A percentile compares a stretch with the other conserved stretches of the same genome.
Evolutionary conservation across 1,140 invertebrate species (phyloP).

Genomic region (Aporrectodea caliginosa): DNA sequence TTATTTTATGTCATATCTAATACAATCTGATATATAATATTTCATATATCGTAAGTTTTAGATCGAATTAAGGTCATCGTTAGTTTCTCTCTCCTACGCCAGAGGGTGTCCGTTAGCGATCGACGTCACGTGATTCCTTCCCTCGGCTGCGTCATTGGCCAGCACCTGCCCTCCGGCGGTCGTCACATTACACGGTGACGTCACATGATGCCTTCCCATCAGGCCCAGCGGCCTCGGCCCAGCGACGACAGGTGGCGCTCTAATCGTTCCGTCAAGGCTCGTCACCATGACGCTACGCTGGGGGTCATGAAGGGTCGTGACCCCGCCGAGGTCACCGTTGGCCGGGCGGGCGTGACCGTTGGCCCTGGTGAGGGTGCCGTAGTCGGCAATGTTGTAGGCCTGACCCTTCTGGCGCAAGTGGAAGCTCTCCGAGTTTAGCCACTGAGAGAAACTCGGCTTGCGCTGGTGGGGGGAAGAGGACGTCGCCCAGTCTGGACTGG

Average conservation of each 20-base stretch:
- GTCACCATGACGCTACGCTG: not conserved
- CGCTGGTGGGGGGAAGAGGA: not conserved
- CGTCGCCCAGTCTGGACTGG: not conserved
- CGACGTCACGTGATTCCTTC: no score
- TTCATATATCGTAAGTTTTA: no score
- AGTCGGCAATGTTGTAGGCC: not conserved
- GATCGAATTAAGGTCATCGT: no score
- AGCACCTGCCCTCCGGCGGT: no score
- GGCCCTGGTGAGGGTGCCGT: not conserved
- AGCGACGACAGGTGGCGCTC: not conserved
- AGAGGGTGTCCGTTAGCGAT: no score
- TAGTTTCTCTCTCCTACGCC: no score
- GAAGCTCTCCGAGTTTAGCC: not conserved
- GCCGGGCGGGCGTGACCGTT: not conserved
- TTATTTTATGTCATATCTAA: no score
- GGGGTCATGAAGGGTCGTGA: not conserved
- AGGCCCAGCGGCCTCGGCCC: not conserved
- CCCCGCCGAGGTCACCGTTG: not conserved
- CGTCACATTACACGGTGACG: no score
- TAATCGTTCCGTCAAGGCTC: not conserved
- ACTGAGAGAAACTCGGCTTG: not conserved
- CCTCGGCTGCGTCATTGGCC: no score
- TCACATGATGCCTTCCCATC: not conserved
- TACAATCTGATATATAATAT: no score
- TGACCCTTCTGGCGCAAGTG: not conserved